Percentiles rank a stretch among this genome's conserved stretches.
phyloP scores from a whole-genome alignment of 2,888 invertebrate genomes.

The Cinara cedri region DNA sequence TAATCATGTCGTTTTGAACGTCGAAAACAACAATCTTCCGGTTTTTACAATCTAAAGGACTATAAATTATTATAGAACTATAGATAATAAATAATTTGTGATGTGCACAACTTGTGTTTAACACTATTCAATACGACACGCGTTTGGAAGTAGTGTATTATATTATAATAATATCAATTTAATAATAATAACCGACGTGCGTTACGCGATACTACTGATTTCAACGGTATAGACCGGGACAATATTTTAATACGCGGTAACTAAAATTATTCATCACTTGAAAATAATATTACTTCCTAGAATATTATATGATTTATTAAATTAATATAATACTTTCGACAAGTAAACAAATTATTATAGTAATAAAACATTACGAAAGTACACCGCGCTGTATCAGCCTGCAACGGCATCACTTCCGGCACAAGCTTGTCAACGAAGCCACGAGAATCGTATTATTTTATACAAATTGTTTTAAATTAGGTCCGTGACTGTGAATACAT shows the following conservation, averaged over 20 bases:
- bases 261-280: too few species aligned
- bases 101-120: too few species aligned
- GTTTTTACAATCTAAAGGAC: neutral
- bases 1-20: neutral
- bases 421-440: neutral
- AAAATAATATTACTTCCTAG: neutral
- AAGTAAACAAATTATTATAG: neutral
- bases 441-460: conserved; percentile 6
- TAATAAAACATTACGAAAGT: neutral
- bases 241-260: too few species aligned
- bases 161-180: neutral
- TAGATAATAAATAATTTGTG: too few species aligned
- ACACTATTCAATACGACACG: too few species aligned
- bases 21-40: neutral
- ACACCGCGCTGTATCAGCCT: too few species aligned
- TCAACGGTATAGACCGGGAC: too few species aligned
- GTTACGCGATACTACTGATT: too few species aligned
- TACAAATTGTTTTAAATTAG: conserved; percentile 33
- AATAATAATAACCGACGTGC: neutral
- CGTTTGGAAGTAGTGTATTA: too few species aligned
- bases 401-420: neutral
- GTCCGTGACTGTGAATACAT: conserved; percentile 21
- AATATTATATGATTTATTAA: too few species aligned
- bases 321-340: neutral
- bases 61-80: too few species aligned